Evolutionary conservation across 1,140 invertebrate species (phyloP).

Genomic region (Rhagoletis zephyria): DNA sequence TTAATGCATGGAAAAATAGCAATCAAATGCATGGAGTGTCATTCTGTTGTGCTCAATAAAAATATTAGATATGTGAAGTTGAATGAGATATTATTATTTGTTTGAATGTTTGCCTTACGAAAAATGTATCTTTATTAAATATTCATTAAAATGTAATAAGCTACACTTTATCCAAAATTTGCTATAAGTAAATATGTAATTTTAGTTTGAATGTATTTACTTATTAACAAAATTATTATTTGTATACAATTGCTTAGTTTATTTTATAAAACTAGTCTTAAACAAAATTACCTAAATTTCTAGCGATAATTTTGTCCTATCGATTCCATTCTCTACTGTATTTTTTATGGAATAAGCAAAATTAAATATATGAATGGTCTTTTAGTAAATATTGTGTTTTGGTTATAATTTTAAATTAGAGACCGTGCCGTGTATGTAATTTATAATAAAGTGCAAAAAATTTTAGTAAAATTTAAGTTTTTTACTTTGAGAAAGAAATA

Average conservation of each 20-base stretch:
- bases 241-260: slow-evolving; percentile 43
- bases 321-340: slow-evolving; percentile 29
- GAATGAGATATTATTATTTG: background rate
- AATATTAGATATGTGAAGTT: background rate
- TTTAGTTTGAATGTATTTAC: slow-evolving; percentile 21
- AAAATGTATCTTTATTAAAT: background rate
- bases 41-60: too few species aligned
- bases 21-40: too few species aligned
- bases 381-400: slow-evolving; percentile 6
- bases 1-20: too few species aligned
- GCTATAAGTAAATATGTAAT: background rate
- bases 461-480: too few species aligned
- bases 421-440: too few species aligned
- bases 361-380: background rate
- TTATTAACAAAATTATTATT: slow-evolving; percentile 2
- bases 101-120: background rate
- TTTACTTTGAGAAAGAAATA: too few species aligned
- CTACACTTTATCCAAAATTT: background rate
- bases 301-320: background rate
- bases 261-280: slow-evolving; percentile 53
- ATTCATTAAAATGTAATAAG: background rate
- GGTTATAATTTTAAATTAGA: background rate
- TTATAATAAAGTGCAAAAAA: too few species aligned
- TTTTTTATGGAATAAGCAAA: slow-evolving; percentile 18
- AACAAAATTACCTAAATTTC: background rate